phyloP scores from a whole-genome alignment of 1,140 invertebrate genomes.

The Oreohelix idahoensis region DNA sequence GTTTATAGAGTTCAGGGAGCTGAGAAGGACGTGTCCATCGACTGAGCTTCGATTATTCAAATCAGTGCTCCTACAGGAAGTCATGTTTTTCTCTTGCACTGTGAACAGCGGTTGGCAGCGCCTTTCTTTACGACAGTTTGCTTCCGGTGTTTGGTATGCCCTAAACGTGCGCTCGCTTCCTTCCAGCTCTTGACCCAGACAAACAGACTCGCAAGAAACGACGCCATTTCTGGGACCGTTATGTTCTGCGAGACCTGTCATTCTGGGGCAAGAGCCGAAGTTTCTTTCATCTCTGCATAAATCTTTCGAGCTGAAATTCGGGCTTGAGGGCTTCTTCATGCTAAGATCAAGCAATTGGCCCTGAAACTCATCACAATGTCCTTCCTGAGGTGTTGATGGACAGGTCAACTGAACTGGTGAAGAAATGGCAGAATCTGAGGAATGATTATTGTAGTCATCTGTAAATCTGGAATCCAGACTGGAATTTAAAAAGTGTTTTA shows the following conservation, averaged over 20 bases:
- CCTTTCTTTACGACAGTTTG: neutral
- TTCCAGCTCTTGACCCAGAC: neutral
- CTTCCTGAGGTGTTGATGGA: neutral
- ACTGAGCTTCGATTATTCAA: neutral
- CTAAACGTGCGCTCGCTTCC: neutral
- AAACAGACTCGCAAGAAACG: neutral
- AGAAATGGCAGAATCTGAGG: neutral
- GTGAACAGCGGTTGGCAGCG: neutral
- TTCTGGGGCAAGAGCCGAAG: neutral
- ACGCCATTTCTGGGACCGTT: slow-evolving; percentile 37
- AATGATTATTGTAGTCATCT: neutral
- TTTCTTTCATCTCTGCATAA: too few species aligned
- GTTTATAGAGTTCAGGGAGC: neutral
- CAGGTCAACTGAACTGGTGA: neutral
- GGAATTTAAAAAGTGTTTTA: neutral
- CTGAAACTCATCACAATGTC: neutral
- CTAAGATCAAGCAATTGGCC: slow-evolving; percentile 18
- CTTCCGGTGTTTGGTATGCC: neutral
- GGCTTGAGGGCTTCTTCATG: neutral
- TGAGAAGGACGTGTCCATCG: neutral
- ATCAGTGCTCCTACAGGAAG: too few species aligned
- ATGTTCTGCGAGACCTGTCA: neutral
- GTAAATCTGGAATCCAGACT: neutral
- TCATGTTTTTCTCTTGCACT: too few species aligned
- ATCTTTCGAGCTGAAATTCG: neutral